A percentile compares a stretch with the other conserved stretches of the same genome.
These are phyloP conservation scores for Phymanthus crucifer DNA, from an alignment of 92 coral and sea anemone species.

Conservation along the genomic window DNA sequence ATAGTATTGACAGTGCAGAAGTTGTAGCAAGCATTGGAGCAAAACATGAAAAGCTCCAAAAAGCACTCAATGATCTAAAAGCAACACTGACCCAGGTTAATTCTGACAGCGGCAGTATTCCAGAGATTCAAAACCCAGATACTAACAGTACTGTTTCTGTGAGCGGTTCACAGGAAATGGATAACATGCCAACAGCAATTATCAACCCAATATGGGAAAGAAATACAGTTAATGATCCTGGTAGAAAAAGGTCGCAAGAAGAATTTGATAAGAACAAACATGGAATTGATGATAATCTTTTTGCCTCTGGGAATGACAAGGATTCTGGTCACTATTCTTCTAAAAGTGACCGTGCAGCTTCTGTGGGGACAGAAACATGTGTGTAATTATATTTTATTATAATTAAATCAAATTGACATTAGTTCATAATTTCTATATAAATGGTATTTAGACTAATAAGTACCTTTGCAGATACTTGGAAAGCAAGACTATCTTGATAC, in stretches of 20 bases:
- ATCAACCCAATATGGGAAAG: slow-evolving; percentile 29
- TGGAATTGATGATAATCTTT: neutral
- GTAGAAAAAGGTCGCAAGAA: neutral
- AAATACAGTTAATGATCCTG: neutral
- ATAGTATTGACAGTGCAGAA: neutral
- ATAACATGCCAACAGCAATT: neutral
- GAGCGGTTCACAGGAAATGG: slow-evolving; percentile 20
- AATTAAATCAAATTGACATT: too few relatives aligned
- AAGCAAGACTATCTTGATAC: too few relatives aligned
- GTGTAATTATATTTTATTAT: slow-evolving; percentile 19
- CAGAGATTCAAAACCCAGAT: slow-evolving; percentile 21
- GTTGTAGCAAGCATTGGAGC: neutral
- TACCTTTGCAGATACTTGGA: too few relatives aligned
- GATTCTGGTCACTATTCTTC: slow-evolving; percentile 64
- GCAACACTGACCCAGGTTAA: slow-evolving; percentile 25
- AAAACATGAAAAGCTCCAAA: slow-evolving; percentile 33
- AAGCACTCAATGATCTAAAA: slow-evolving; percentile 37
- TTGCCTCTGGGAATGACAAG: slow-evolving; percentile 25
- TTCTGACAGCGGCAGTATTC: slow-evolving; percentile 39
- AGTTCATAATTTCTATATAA: too few relatives aligned
- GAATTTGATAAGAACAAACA: neutral
- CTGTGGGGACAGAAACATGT: slow-evolving; percentile 43
- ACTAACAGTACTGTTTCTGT: slow-evolving; percentile 35
- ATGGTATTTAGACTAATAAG: too few relatives aligned
- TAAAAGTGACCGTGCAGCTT: slow-evolving; percentile 30